Evolutionary conservation across 2,797 vertebrate species (phyloP), one percentile per base, ranked within the genome.

Genomic region (Gallinago stenura): DNA sequence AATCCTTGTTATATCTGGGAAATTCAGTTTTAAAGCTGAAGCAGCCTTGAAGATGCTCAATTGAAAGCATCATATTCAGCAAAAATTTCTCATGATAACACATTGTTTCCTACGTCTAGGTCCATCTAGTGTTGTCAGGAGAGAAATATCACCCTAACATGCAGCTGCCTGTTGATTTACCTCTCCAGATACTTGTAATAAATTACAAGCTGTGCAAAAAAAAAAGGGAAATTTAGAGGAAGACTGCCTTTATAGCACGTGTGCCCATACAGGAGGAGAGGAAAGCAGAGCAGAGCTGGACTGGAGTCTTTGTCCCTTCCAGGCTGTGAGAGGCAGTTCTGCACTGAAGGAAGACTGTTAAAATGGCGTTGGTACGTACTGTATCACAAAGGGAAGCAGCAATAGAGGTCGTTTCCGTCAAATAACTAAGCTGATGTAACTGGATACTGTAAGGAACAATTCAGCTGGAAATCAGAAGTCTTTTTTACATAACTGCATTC

Each of bases 1-100:
- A 90, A 94, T 92, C 50, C 85, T 65, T 82, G 20, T 82, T 94
- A 35, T 72, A 87, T 79, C 73, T 91, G 87, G 25, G 22, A 96
- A 93, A 91, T 78, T 95, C 86, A 75, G 53, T 84, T 87, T 92
- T 75, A 92, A 92, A 80, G 83, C 89, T 61, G 87, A 93, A 95
- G 69, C 75, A 61, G 57, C 26, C 79, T 86, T 65, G 86, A 88
- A 75, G 69, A 56, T 62, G 80, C n/a, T 84, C 77, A 70, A 18
- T 51, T 66, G 90, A 79, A 96, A 94, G 31, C 53, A 62, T 81
- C 62, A 9, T n/a, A 90, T 70, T 95, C 91, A 95, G 87, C 83
- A 95, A 86, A 94, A 96, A 87, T 65, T 91, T 57, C 48, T 87
- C 48, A 21, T 48, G 92, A 86, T 76, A 65, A 18, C 28, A 41